Percentiles rank a stretch among this genome's conserved stretches.
Evolutionary conservation across 2,113 vertebrate genomes (phyloP).

Genomic region (Oxygymnocypris stewartii): DNA sequence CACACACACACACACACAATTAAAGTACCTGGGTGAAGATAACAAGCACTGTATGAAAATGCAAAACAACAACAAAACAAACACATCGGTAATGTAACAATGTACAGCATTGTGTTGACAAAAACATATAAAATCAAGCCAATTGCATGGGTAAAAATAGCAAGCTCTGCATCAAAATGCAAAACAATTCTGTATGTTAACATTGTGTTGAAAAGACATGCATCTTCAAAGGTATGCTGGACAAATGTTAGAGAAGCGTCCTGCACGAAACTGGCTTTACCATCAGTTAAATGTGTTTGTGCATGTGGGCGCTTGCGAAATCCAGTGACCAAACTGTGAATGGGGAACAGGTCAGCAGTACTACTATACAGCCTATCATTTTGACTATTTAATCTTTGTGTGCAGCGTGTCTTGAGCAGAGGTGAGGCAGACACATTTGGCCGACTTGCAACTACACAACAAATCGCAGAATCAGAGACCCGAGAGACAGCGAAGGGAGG

Average conservation of each 20-base stretch:
- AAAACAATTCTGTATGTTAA: background rate
- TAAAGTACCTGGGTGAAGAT: background rate
- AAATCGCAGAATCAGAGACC: slow-evolving; percentile 69
- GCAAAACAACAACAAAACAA: background rate
- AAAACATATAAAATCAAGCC: too few species aligned
- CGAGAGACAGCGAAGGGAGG: slow-evolving; percentile 5
- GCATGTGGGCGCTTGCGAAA: slow-evolving; percentile 11
- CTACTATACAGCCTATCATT: slow-evolving; percentile 20
- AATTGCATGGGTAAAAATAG: background rate
- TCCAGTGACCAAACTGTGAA: background rate
- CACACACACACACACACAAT: too few species aligned
- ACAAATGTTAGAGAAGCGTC: background rate
- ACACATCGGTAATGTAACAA: background rate
- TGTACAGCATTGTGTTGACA: background rate
- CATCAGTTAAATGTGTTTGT: background rate
- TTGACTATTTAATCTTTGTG: background rate
- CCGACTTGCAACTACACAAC: slow-evolving; percentile 80
- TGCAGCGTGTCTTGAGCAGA: slow-evolving; percentile 45
- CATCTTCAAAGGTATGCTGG: background rate
- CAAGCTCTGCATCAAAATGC: background rate
- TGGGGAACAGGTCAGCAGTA: slow-evolving; percentile 9
- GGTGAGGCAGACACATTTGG: slow-evolving; percentile 76
- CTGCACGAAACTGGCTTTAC: background rate
- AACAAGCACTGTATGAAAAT: background rate
- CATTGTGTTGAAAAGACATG: background rate